Evolutionary conservation across 2,888 invertebrate species (phyloP), one percentile per base, ranked within the genome.

Genomic region (Epinotia brunnichana): DNA sequence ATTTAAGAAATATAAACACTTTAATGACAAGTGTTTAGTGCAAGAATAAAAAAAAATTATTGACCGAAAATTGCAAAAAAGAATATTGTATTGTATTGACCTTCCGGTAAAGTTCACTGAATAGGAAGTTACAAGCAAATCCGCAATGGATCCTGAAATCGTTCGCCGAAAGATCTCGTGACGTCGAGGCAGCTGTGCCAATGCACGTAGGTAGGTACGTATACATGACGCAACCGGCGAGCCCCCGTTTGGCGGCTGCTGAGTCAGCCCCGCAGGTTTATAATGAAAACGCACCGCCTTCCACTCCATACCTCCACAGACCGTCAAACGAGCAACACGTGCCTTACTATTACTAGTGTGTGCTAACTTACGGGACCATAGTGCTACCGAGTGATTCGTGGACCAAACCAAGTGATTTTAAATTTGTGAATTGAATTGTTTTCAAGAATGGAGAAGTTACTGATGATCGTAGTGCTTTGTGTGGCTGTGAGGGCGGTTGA

Each of bases 271-370:
- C n/a, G 17, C 41, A 56, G 66, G 39, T 56, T 89, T 92, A 91
- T 90, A 92, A 89, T 85, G 85, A 83, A 83, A 83, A 82, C 80
- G 82, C 80, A 83, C 76, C 74, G 81, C 81, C 79, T 77, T 76
- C 77, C 76, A 81, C 81, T 82, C 77, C 92, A 92, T 80, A 90
- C 81, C 81, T 84, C 80, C 86, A 80, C 85, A 85, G 85, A 83
- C 81, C 85, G 87, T 76, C 87, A 79, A 80, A 81, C 82, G 78
- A 83, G 84, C 75, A 82, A 84, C 89, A 92, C 92, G 88, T 84
- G 4, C 29, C 13, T 15, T 44, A 44, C 15, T n/a, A n/a, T 4
- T 4, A 17, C 66, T 69, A 70, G 74, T 75, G 56, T 62, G 76
- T 77, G 78, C 69, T 72, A 67, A 74, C 41, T 61, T 41, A 41